Conservation (phyloP, 2,888 invertebrate species). For the Hololepta plana region DNA sequence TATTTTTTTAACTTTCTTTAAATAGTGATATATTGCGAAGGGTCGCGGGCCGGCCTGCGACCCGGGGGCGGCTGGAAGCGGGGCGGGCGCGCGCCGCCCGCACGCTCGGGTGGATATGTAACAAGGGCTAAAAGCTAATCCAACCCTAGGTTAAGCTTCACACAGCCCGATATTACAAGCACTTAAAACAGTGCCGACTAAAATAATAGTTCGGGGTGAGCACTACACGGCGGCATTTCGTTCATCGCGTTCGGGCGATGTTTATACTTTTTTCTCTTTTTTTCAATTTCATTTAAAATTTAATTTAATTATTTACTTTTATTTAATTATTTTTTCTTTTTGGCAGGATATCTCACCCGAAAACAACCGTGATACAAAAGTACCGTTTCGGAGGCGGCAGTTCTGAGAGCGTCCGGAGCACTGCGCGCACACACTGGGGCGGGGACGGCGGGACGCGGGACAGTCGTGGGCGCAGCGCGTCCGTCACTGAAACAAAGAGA, state of each 20-base stretch:
- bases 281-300: conserved; percentile 9
- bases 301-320: conserved; percentile 9
- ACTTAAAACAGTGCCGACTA: conserved; percentile 49
- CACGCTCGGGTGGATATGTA: conserved; percentile 32
- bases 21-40: conserved; percentile 25
- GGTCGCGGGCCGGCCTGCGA: conserved; percentile 21
- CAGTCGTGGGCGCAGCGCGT: conserved; percentile 36
- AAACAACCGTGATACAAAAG: conserved; percentile 27
- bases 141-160: conserved; percentile 37
- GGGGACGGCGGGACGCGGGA: conserved; percentile 21
- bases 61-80: conserved; percentile 18
- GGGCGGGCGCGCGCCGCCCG: conserved; percentile 19
- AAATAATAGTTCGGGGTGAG: conserved; percentile 31
- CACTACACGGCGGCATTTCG: conserved; percentile 24
- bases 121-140: conserved; percentile 35
- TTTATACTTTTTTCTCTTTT: conserved; percentile 12
- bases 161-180: conserved; percentile 43
- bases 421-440: conserved; percentile 26
- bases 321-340: conserved; percentile 19
- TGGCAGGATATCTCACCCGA: conserved; percentile 31
- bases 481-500: conserved; percentile 33
- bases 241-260: conserved; percentile 11
- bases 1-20: conserved; percentile 13
- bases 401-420: conserved; percentile 27
- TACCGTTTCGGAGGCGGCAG: conserved; percentile 29